Conservation (phyloP, 2,888 invertebrate genomes). For the Papilio elwesi region DNA sequence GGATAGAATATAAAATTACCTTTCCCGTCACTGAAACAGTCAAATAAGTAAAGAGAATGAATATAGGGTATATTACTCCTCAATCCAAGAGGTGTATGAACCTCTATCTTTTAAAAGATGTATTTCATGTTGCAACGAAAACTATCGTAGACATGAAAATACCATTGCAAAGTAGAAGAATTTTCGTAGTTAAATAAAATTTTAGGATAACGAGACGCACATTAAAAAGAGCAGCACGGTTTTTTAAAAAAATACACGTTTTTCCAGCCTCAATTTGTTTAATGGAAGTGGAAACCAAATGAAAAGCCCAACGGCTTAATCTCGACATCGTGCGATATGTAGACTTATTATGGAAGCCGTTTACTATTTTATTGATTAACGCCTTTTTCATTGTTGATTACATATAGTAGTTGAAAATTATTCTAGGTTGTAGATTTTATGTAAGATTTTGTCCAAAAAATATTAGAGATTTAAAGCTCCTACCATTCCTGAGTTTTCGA, state of each 20-base stretch:
- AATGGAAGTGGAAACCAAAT: conserved; percentile 38
- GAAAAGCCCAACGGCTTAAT: conserved; percentile 29
- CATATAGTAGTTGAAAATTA: background rate
- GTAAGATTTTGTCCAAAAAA: too few relatives aligned
- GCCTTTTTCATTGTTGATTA: background rate
- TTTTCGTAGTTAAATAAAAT: conserved; percentile 25
- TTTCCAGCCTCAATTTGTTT: conserved; percentile 37
- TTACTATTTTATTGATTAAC: background rate
- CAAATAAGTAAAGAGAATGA: too few relatives aligned
- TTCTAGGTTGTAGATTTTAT: background rate
- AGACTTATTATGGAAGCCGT: background rate
- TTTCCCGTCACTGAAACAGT: too few relatives aligned
- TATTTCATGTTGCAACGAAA: too few relatives aligned
- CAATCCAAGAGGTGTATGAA: too few relatives aligned
- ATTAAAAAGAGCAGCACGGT: conserved; percentile 36
- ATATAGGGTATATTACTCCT: too few relatives aligned
- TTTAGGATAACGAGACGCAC: conserved; percentile 25
- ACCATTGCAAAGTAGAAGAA: background rate
- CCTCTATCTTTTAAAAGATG: too few relatives aligned
- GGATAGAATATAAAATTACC: too few relatives aligned
- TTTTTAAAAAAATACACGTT: conserved; percentile 31
- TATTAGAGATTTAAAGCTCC: too few relatives aligned
- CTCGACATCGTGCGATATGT: conserved; percentile 27
- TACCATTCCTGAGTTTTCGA: too few relatives aligned
- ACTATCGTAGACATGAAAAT: background rate